phyloP scores from a whole-genome alignment of 2,113 vertebrate species.

The Spheniscus mendiculus region DNA sequence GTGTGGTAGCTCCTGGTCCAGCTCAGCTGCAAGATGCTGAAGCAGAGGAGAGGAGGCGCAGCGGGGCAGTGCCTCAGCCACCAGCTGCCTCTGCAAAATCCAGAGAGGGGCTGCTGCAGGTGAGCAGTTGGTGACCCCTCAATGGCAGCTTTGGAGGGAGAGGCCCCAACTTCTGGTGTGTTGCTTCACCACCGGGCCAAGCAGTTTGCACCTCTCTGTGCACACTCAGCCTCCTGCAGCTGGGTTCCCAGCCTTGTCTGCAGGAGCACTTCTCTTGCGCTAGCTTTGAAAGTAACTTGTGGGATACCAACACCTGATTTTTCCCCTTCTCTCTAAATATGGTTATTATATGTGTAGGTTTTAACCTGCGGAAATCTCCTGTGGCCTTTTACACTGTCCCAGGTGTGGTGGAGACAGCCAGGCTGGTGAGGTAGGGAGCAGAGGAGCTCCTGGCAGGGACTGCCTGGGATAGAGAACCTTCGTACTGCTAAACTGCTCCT shows the following conservation, averaged over 20 bases:
- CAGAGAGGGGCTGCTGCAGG: not conserved
- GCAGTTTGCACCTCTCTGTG: not conserved
- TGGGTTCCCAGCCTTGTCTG: not conserved
- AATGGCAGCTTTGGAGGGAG: not conserved
- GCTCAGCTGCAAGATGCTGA: rapidly evolving
- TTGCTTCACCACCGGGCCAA: not conserved
- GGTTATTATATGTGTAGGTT: not conserved
- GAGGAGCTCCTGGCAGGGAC: not conserved
- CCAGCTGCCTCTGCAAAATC: not conserved
- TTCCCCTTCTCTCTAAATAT: not conserved
- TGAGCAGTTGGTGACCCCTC: not conserved
- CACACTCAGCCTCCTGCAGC: not conserved
- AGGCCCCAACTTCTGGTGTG: not conserved
- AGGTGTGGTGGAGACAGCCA: not conserved
- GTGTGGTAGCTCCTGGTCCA: not conserved
- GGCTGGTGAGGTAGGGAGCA: not conserved
- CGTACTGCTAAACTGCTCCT: not conserved
- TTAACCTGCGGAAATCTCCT: not conserved
- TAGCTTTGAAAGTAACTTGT: not conserved
- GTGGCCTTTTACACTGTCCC: not conserved
- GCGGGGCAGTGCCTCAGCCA: rapidly evolving
- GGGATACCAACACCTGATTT: not conserved
- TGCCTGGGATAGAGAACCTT: not conserved
- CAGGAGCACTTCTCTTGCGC: not conserved
- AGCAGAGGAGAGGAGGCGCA: not conserved